Percentiles rank a stretch among this genome's conserved stretches.
These are phyloP conservation scores for Cyrtodaria siliqua DNA, from an alignment of 2,888 invertebrate genomes.

Conservation along the genomic window DNA sequence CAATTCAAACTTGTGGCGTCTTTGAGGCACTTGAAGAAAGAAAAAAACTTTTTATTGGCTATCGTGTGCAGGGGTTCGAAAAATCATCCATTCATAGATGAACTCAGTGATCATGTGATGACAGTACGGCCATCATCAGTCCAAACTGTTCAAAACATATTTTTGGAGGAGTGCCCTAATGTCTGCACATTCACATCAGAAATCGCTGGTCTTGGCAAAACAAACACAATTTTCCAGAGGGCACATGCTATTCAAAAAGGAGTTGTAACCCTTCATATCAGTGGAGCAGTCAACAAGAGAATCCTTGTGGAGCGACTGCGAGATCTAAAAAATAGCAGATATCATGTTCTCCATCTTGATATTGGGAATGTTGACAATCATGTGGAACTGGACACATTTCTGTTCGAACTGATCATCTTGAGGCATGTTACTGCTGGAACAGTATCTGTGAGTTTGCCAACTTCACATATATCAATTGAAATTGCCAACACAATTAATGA, in stretches of 20 bases:
- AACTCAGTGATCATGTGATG: slow-evolving; percentile 31
- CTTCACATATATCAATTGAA: slow-evolving; percentile 62
- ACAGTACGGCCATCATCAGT: slow-evolving; percentile 47
- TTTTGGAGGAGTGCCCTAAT: slow-evolving; percentile 34
- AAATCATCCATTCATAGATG: slow-evolving; percentile 66
- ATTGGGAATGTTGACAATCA: slow-evolving; percentile 59
- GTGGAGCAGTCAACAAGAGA: slow-evolving; percentile 60
- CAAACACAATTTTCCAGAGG: slow-evolving; percentile 42
- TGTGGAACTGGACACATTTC: slow-evolving; percentile 61
- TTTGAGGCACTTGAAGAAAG: slow-evolving; percentile 28
- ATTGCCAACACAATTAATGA: slow-evolving; percentile 69
- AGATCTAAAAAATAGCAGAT: slow-evolving; percentile 28
- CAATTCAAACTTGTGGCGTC: slow-evolving; percentile 64
- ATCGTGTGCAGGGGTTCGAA: slow-evolving; percentile 64
- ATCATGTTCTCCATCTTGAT: slow-evolving; percentile 67
- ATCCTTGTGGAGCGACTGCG: slow-evolving; percentile 48
- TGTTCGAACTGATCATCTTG: slow-evolving; percentile 70
- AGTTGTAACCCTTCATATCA: slow-evolving; percentile 64
- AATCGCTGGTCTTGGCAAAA: slow-evolving; percentile 68
- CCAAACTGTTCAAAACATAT: slow-evolving; percentile 22
- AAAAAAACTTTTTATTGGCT: slow-evolving; percentile 42
- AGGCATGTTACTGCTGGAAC: slow-evolving; percentile 53
- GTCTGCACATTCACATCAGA: slow-evolving; percentile 62
- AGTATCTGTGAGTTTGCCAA: slow-evolving; percentile 43
- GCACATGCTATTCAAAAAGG: slow-evolving; percentile 36